Evolutionary conservation across 2,113 vertebrate genomes (phyloP).

Genomic region (Tetrax tetrax): DNA sequence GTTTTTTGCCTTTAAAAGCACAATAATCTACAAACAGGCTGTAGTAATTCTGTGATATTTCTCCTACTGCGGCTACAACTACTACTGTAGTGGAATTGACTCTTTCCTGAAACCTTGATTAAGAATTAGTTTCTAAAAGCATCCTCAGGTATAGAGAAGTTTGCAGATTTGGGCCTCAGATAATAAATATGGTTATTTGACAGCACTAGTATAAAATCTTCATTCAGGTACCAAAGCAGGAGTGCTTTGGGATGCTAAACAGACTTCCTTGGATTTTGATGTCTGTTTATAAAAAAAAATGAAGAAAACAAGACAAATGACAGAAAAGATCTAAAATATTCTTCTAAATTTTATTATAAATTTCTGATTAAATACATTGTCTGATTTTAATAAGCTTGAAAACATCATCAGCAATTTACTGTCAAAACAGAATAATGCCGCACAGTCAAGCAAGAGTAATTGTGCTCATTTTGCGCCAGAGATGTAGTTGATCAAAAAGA

Average conservation of each 20-base stretch:
- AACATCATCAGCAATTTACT: conserved; percentile 45
- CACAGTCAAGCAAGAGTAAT: conserved; percentile 6
- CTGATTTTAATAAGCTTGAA: conserved; percentile 57
- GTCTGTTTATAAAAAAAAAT: neutral
- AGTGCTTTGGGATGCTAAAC: neutral
- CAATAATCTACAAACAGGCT: neutral
- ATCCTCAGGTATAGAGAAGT: neutral
- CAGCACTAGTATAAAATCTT: neutral
- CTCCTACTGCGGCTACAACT: neutral
- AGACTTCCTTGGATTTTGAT: neutral
- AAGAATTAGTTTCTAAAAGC: neutral
- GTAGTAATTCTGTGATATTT: neutral
- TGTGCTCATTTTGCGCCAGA: conserved; percentile 54
- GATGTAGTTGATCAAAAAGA: conserved; percentile 52
- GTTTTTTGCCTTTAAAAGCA: neutral
- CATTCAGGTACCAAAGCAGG: neutral
- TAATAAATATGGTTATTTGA: neutral
- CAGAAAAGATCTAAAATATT: neutral
- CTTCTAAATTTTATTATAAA: neutral
- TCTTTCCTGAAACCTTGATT: neutral
- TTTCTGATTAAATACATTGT: neutral
- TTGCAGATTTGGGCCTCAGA: neutral
- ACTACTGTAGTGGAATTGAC: neutral
- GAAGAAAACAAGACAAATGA: neutral
- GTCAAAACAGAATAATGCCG: neutral